Evolutionary conservation across 2,888 invertebrate genomes (phyloP).

Genomic region (Seladonia tumulorum): DNA sequence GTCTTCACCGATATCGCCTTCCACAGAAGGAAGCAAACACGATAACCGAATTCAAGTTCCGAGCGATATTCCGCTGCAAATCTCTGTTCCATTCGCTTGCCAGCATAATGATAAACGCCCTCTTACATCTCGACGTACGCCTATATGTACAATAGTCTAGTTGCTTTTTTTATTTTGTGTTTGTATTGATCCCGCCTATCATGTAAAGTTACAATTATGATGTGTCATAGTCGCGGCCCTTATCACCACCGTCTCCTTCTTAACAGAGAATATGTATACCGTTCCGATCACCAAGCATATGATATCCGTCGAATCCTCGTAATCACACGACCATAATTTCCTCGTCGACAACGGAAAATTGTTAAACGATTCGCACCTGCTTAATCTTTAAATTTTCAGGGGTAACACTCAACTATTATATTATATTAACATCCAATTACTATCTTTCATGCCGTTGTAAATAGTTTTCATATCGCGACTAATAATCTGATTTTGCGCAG

Average conservation of each 20-base stretch:
- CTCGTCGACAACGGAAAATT: neutral
- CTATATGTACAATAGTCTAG: constrained; percentile 80
- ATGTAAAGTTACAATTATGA: constrained; percentile 81
- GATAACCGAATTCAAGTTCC: constrained; percentile 26
- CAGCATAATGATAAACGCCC: constrained; percentile 55
- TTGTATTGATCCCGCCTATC: constrained; percentile 81
- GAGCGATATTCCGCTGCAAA: neutral
- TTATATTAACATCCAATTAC: too few species aligned
- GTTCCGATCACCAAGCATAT: constrained; percentile 38
- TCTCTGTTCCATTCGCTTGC: constrained; percentile 43
- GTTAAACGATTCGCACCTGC: neutral
- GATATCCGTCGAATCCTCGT: constrained; percentile 49
- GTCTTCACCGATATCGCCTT: constrained; percentile 11
- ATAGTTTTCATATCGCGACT: too few species aligned
- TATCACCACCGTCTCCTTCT: constrained; percentile 54
- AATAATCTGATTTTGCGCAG: neutral
- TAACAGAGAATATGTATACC: constrained; percentile 62
- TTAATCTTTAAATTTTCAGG: neutral
- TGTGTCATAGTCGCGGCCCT: constrained; percentile 79
- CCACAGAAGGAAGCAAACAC: neutral
- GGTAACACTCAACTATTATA: neutral
- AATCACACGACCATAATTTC: neutral
- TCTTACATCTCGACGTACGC: constrained; percentile 49
- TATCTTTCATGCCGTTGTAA: too few species aligned
- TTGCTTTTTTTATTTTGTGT: constrained; percentile 40